phyloP scores from a whole-genome alignment of 2,888 invertebrate genomes.

The Eilema griseolum region DNA sequence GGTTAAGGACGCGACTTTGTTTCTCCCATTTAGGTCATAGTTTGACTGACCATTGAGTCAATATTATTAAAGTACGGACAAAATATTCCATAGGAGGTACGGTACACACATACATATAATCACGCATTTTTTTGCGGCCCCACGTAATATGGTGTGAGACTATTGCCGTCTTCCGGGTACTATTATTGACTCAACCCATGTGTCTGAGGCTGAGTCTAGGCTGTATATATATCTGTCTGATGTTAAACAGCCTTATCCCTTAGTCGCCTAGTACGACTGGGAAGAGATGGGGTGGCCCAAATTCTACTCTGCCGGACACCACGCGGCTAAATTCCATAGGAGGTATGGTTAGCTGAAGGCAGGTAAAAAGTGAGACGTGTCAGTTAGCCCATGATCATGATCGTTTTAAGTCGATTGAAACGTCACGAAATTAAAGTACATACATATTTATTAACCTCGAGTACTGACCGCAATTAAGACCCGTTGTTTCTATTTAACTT shows the following conservation, averaged over 20 bases:
- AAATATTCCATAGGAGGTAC: background rate
- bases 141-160: too few relatives aligned
- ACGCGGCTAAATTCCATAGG: background rate
- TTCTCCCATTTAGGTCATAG: background rate
- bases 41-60: background rate
- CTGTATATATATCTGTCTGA: too few relatives aligned
- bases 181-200: too few relatives aligned
- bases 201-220: too few relatives aligned
- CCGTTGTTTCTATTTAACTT: background rate
- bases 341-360: background rate
- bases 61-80: background rate
- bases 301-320: too few relatives aligned
- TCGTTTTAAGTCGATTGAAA: background rate
- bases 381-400: background rate
- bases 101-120: too few relatives aligned
- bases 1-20: slow-evolving; percentile 23
- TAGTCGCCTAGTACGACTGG: too few relatives aligned
- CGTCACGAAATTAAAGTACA: background rate
- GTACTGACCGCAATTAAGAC: slow-evolving; percentile 4
- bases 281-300: too few relatives aligned
- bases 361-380: background rate
- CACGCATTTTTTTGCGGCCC: background rate
- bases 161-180: too few relatives aligned
- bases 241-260: too few relatives aligned
- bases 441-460: slow-evolving; percentile 1